A percentile compares a stretch with the other conserved stretches of the same genome.
Conservation (phyloP, 1,140 invertebrate genomes). For the Panulirus ornatus region DNA sequence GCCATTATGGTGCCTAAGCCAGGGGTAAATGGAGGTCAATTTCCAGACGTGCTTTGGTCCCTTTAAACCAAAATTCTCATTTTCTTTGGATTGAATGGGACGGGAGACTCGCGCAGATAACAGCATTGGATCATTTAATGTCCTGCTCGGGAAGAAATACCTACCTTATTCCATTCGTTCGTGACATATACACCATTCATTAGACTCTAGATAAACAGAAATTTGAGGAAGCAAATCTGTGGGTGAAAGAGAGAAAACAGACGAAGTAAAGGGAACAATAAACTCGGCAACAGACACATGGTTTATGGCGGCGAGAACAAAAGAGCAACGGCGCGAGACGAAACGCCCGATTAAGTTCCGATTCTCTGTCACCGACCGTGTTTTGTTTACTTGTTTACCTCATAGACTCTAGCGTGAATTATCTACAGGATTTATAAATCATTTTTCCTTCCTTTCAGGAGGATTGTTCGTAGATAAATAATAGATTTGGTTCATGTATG, state of each 20-base stretch:
- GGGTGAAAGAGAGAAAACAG: background rate
- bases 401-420: constrained; percentile 36
- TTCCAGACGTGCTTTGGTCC: constrained; percentile 2
- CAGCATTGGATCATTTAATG: constrained; percentile 42
- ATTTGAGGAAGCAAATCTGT: background rate
- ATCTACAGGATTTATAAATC: too few species aligned
- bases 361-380: constrained; percentile 70
- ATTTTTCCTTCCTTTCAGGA: background rate
- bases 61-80: constrained; percentile 72
- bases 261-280: constrained; percentile 28
- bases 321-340: constrained; percentile 68
- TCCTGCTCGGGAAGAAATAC: constrained; percentile 8
- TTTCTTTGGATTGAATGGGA: constrained; percentile 71
- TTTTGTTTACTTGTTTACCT: too few species aligned
- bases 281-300: constrained; percentile 59
- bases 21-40: background rate
- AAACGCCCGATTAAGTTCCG: constrained; percentile 72
- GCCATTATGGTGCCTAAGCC: constrained; percentile 41
- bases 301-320: constrained; percentile 71
- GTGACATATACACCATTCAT: background rate
- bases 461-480: background rate
- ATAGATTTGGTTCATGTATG: background rate
- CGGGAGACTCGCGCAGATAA: constrained; percentile 60
- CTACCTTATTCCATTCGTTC: background rate
- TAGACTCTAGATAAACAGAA: background rate